phyloP scores from a whole-genome alignment of 2,888 invertebrate genomes.

The Nephrotoma flavescens region DNA sequence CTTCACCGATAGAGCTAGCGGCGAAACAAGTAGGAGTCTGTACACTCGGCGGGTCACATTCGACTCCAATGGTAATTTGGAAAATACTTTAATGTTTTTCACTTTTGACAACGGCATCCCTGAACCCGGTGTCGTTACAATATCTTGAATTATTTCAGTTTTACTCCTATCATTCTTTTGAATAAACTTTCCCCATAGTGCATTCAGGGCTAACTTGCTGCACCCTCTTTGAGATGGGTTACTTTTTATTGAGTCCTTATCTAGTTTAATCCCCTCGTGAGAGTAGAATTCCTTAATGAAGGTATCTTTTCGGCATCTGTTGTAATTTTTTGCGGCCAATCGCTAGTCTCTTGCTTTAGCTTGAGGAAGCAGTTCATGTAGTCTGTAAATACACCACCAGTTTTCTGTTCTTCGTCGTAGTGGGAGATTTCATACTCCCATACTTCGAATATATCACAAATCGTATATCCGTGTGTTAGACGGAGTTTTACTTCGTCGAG shows the following conservation, averaged over 20 bases:
- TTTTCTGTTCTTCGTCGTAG: background rate
- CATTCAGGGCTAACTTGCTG: background rate
- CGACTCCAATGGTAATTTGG: too few relatives aligned
- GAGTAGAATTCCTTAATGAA: background rate
- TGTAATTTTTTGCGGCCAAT: background rate
- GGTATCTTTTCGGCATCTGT: background rate
- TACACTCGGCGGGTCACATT: too few relatives aligned
- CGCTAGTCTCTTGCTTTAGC: background rate
- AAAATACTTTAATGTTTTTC: too few relatives aligned
- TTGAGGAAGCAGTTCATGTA: background rate
- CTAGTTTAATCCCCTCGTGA: background rate
- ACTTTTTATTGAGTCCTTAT: background rate
- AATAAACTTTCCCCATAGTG: background rate
- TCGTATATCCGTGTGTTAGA: background rate
- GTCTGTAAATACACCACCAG: background rate
- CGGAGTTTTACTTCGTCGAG: background rate
- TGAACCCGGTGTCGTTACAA: too few relatives aligned
- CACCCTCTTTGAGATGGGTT: background rate
- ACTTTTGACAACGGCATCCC: too few relatives aligned
- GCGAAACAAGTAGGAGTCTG: too few relatives aligned
- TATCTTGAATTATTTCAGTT: background rate
- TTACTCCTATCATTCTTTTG: background rate
- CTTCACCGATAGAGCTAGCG: too few relatives aligned
- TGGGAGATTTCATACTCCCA: background rate
- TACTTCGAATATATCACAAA: background rate